Evolutionary conservation across 2,113 vertebrate species (phyloP), one percentile per base, ranked within the genome.

Genomic region (Etheostoma spectabile): DNA sequence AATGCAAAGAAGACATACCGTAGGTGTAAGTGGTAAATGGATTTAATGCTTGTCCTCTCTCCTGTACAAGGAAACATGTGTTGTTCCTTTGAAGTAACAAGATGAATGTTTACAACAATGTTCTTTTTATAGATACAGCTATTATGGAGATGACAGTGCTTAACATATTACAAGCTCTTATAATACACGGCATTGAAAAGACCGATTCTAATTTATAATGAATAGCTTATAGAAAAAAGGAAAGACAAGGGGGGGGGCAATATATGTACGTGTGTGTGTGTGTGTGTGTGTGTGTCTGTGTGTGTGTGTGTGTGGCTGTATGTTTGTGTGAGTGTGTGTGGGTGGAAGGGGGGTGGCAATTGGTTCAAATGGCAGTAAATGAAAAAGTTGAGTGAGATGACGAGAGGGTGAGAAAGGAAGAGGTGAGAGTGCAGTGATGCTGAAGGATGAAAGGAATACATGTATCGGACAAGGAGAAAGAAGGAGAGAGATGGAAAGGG

Each of bases 111-210:
- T 83, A 82, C 80, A 78, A 65, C 74, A 74, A 62, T 75, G 59
- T 72, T 84, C 80, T 89, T 89, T 92, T 92, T 87, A 83, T 86
- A 89, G 80, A 89, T 46, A 6, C 60, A 22, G 83, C 59, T 79
- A 89, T 90, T 72, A 79, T 86, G 74, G 24, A 79, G 75, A 89
- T 81, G 89, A 63, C 62, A 74, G 80, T 30, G 75, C 77, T 87
- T 80, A 90, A 87, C 81, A 86, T 63, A 89, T 87, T 82, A 85
- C 88, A 91, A 87, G 77, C 82, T 64, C 73, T 61, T 70, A 71
- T 85, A 78, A 86, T 77, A 82, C 78, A 79, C 46, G 62, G 64
- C 75, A 53, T 62, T 80, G 77, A 86, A 77, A 84, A 53, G 13
- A 24, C 4, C 45, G 59, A 87, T 84, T 85, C n/a, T 45, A 72